phyloP scores from a whole-genome alignment of 2,888 invertebrate species.

The Sycophila texana region DNA sequence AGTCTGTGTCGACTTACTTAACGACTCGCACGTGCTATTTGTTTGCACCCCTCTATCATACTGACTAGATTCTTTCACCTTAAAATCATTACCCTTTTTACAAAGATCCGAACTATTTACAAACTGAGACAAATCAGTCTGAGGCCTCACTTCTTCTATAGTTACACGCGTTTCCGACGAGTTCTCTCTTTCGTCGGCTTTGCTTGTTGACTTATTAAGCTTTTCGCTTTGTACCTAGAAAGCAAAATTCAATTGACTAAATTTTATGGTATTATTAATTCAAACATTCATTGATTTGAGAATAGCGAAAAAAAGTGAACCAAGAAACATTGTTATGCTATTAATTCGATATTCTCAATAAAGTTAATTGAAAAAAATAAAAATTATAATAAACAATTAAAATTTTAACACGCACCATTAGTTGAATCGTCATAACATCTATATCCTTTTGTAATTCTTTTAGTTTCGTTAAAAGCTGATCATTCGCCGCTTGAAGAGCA shows the following conservation, averaged over 20 bases:
- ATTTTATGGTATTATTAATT: conserved; percentile 31
- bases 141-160: background rate
- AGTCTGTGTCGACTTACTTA: conserved; percentile 47
- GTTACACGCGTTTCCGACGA: background rate
- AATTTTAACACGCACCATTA: conserved; percentile 64
- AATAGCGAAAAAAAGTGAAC: background rate
- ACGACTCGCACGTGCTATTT: background rate
- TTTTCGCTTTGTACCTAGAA: conserved; percentile 42
- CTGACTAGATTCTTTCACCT: background rate
- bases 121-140: background rate
- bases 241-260: conserved; percentile 30
- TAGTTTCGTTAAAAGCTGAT: conserved; percentile 67
- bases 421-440: conserved; percentile 68
- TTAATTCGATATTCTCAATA: background rate
- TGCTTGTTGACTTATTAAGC: background rate
- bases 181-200: background rate
- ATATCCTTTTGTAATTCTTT: conserved; percentile 69
- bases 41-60: conserved; percentile 38
- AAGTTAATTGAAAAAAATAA: background rate
- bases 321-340: background rate
- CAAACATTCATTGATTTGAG: background rate
- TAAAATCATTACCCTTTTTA: conserved; percentile 1
- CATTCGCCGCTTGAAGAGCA: conserved; percentile 67
- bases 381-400: background rate
- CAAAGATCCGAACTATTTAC: background rate